Conservation (phyloP, 2,113 vertebrate species). For the Coracopsis vasa region DNA sequence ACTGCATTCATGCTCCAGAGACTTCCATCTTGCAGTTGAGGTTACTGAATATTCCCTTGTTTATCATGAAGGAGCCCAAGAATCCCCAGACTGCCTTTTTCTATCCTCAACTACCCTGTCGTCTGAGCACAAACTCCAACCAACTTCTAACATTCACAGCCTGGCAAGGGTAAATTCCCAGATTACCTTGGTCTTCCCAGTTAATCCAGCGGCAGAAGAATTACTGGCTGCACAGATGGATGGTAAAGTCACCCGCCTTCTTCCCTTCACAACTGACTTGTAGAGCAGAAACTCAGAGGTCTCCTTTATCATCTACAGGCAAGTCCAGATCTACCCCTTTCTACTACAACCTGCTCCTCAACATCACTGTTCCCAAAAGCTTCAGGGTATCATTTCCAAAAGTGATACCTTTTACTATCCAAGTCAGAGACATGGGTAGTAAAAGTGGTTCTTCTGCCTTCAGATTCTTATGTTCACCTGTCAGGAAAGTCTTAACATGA, state of each 20-base stretch:
- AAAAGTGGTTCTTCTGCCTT: background rate
- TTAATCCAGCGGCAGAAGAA: background rate
- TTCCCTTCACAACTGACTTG: background rate
- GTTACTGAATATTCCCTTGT: background rate
- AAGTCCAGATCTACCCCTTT: background rate
- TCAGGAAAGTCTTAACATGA: background rate
- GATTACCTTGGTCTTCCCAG: background rate
- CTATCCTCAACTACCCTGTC: background rate
- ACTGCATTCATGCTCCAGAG: background rate
- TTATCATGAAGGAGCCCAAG: background rate
- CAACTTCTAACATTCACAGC: background rate
- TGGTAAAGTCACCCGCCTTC: background rate
- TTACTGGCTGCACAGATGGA: background rate
- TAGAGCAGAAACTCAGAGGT: background rate
- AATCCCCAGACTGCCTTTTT: background rate
- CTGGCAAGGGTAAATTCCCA: background rate
- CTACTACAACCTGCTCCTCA: background rate
- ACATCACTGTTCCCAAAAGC: background rate
- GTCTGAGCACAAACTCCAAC: background rate
- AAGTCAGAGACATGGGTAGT: background rate
- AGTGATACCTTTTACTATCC: background rate
- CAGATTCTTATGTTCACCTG: background rate
- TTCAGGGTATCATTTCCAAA: background rate
- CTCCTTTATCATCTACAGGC: background rate
- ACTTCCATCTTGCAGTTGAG: background rate